phyloP scores from a whole-genome alignment of 2,113 vertebrate species.

The Tapirus terrestris region DNA sequence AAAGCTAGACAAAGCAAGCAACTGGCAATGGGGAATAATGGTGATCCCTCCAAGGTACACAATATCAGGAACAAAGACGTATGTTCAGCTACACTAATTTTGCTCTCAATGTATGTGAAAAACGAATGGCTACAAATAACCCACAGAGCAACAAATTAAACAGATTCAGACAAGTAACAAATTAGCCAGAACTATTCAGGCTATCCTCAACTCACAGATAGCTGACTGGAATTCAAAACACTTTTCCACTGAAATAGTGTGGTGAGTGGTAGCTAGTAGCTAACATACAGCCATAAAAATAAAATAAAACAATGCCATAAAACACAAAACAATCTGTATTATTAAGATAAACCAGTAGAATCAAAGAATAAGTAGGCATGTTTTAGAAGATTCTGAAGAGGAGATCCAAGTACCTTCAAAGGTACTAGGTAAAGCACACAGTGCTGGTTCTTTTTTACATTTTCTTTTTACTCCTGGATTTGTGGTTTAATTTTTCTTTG shows the following conservation, averaged over 20 bases:
- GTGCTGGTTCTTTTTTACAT: background rate
- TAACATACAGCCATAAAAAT: background rate
- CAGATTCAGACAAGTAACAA: constrained; percentile 25
- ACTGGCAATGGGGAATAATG: background rate
- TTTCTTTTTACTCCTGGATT: background rate
- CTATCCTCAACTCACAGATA: background rate
- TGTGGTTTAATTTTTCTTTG: constrained; percentile 18
- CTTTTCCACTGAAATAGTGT: background rate
- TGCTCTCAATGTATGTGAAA: background rate
- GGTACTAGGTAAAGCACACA: background rate
- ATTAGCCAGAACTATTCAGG: background rate
- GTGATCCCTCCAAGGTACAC: background rate
- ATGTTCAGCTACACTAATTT: background rate
- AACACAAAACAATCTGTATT: background rate
- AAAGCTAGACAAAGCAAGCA: constrained; percentile 7
- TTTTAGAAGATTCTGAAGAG: background rate
- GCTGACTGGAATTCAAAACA: constrained; percentile 16
- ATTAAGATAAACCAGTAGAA: background rate
- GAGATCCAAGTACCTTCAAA: background rate
- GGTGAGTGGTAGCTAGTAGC: background rate
- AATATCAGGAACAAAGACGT: background rate
- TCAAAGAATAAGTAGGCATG: background rate
- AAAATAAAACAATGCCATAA: background rate
- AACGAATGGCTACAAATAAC: constrained; percentile 25
- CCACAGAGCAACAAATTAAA: constrained; percentile 15